phyloP scores from a whole-genome alignment of 2,888 invertebrate species.

The Nasonia oneida region DNA sequence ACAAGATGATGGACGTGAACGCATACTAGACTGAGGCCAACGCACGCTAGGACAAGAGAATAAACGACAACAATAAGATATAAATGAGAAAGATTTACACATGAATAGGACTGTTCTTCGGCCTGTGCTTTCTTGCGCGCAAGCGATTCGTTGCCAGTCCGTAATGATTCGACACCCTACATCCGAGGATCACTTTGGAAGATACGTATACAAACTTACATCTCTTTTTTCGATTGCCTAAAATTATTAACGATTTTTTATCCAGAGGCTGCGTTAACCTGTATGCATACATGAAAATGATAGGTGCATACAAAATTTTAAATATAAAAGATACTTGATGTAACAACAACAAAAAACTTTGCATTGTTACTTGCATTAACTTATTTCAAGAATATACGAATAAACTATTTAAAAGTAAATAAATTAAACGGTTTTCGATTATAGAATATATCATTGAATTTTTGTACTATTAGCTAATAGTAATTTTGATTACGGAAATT shows the following conservation, averaged over 20 bases:
- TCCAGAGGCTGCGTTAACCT: neutral
- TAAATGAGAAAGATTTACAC: conserved; percentile 4
- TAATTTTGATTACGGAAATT: conserved; percentile 9
- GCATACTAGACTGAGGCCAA: neutral
- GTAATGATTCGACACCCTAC: neutral
- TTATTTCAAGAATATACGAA: neutral
- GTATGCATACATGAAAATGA: too few relatives aligned
- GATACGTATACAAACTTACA: conserved; percentile 15
- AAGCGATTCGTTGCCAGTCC: neutral
- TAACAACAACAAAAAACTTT: neutral
- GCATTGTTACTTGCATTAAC: neutral
- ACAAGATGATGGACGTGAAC: conserved; percentile 6
- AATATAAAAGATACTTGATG: neutral
- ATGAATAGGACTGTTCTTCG: conserved; percentile 51
- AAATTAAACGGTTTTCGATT: conserved; percentile 1
- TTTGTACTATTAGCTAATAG: neutral
- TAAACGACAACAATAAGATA: conserved; percentile 18
- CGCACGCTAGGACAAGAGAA: neutral
- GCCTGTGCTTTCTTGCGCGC: conserved; percentile 50
- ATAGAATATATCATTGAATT: neutral
- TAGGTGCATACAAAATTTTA: neutral
- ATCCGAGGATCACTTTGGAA: conserved; percentile 53
- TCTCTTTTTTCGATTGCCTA: neutral
- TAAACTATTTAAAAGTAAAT: neutral
- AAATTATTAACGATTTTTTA: neutral